Base-by-base conservation (phyloP, 1,140 invertebrate species). In the Aphelinus certus region DNA sequence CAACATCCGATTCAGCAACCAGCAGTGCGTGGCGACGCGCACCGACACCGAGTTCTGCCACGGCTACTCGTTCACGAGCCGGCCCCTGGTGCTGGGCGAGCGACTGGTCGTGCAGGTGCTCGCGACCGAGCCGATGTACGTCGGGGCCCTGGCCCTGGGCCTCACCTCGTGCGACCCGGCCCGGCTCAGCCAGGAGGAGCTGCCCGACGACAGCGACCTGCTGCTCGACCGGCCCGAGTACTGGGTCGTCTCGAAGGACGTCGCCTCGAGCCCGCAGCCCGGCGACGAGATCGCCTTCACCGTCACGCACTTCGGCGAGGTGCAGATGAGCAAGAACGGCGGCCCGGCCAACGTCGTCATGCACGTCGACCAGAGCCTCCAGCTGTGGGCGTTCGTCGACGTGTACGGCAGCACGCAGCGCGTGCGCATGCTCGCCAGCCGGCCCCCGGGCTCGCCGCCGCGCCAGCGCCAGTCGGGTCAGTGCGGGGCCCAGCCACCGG, bases 221-320 rank as follows among this genome's bases (percentile, higher is more conserved):
- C 88, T 99, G 0, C 85, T 99, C 2, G 97, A 99, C 84, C 89
- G 97, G n/a, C 95, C 94, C 0, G 97, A 99, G 82, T 99, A 99
- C 84, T 99, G 97, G 97, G 96, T 98, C 1, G 95, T 99, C 0
- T 94, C 94, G 78, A 95, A 97, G 80, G 96, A 98, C 83, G 95
- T 98, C 2, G 96, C 95, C 0, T 92, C 93, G 48, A 92, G 90
- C 55, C 92, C 96, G 0, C 90, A 94, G 75, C 90, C 93, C 46
- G 96, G 95, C 1, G 97, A 98, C 85, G 95, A 98, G 85, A 91
- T 99, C 3, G 92, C 93, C n/a, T 96, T 98, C 82, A 94, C 92
- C 75, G 90, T 98, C 7, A 94, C 95, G 0, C 88, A 91, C 72
- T 92, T 91, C 77, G 96, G 96, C 6, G 95, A 98, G 89, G 95